A percentile compares a stretch with the other conserved stretches of the same genome.
Evolutionary conservation across 2,888 invertebrate species (phyloP).

Genomic region (Eupithecia exiguata): DNA sequence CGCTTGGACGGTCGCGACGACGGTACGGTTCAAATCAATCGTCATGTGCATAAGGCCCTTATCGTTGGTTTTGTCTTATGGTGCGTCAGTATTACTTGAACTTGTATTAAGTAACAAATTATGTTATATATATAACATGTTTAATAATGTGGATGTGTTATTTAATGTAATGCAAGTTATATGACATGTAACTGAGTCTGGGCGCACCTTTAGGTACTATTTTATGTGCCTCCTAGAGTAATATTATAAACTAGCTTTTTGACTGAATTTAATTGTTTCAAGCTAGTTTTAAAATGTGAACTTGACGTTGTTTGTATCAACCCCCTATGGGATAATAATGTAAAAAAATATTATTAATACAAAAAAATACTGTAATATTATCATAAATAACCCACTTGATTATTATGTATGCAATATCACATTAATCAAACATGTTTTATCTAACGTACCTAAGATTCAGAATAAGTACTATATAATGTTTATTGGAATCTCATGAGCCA

Average conservation of each 20-base stretch:
- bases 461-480: neutral
- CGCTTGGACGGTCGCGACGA: no score
- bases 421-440: neutral
- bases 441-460: neutral
- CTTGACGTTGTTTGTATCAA: neutral
- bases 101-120: neutral
- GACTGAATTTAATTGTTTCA: neutral
- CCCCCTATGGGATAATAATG: neutral
- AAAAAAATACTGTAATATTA: neutral
- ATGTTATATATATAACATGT: neutral
- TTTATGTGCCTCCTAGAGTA: neutral
- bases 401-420: neutral
- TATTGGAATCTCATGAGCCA: neutral
- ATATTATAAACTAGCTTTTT: neutral
- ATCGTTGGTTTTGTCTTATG: neutral
- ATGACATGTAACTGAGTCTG: neutral
- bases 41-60: neutral
- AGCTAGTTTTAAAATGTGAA: neutral
- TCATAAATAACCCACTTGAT: neutral
- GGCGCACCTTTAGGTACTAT: neutral
- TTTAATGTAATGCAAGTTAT: no score
- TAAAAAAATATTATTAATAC: neutral
- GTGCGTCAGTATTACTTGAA: neutral
- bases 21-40: neutral
- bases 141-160: no score